phyloP scores from a whole-genome alignment of 2,113 vertebrate genomes.

The Actenoides hombroni region DNA sequence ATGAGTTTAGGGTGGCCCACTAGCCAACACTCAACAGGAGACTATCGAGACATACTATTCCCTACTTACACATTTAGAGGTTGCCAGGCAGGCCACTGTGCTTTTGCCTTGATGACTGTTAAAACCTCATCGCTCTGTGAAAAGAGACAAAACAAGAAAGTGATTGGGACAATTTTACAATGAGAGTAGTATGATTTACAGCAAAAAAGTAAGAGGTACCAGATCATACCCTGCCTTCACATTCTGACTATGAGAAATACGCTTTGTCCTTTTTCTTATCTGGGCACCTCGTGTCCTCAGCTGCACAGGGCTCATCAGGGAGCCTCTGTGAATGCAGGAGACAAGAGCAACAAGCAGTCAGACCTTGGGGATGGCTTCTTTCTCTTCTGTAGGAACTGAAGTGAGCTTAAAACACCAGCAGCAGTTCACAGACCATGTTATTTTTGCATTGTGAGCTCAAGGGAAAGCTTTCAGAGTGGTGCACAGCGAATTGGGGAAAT shows the following conservation, averaged over 20 bases:
- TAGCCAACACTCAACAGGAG: not conserved
- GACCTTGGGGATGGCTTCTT: not conserved
- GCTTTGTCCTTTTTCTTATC: not conserved
- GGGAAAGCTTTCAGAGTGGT: not conserved
- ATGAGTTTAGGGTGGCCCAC: not conserved
- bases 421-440: not conserved
- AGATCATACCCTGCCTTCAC: not conserved
- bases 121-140: constrained; percentile 93
- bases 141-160: constrained; percentile 46
- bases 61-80: constrained; percentile 91
- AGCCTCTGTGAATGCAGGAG: not conserved
- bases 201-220: not conserved
- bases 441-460: not conserved
- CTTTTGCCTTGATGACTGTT: constrained; percentile 99
- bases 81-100: constrained; percentile 99
- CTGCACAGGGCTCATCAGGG: not conserved
- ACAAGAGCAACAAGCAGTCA: not conserved
- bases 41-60: not conserved
- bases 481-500: not conserved
- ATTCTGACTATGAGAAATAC: not conserved
- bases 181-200: not conserved
- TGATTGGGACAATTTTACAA: not conserved
- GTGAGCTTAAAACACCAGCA: not conserved
- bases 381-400: not conserved
- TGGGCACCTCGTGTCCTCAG: not conserved